phyloP scores from a whole-genome alignment of 2,113 vertebrate genomes.

The Hemiscyllium ocellatum region DNA sequence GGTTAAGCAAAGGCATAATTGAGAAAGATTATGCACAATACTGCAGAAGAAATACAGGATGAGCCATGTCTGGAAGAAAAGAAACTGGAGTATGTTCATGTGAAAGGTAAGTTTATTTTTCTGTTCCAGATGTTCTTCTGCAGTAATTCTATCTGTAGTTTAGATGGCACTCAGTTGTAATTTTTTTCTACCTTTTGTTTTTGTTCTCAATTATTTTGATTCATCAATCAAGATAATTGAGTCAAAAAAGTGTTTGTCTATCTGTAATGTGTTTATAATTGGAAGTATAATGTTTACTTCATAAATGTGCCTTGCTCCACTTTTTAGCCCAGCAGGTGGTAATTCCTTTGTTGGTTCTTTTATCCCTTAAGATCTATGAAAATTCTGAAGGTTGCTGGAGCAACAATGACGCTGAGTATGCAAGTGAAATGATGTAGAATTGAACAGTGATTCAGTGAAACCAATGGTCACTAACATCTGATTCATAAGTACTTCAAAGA shows the following conservation, averaged over 20 bases:
- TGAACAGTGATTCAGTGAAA: not conserved
- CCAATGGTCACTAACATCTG: slow-evolving; percentile 5
- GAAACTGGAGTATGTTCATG: not conserved
- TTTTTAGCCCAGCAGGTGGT: not conserved
- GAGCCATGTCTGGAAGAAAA: not conserved
- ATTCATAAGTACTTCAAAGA: slow-evolving; percentile 11
- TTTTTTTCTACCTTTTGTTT: not conserved
- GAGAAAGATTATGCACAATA: too few relatives aligned
- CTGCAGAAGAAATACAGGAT: too few relatives aligned
- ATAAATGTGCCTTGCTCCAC: not conserved
- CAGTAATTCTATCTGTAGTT: not conserved
- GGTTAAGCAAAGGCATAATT: too few relatives aligned
- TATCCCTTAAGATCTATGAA: not conserved
- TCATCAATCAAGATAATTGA: not conserved
- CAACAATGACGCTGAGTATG: not conserved
- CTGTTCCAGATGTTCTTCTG: not conserved
- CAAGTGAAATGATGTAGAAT: not conserved
- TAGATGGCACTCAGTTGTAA: not conserved
- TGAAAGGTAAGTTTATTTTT: not conserved
- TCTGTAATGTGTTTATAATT: not conserved
- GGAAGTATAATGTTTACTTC: not conserved
- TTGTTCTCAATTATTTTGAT: not conserved
- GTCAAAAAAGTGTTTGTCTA: not conserved
- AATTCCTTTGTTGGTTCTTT: not conserved
- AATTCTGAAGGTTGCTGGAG: not conserved